phyloP scores from a whole-genome alignment of 2,888 invertebrate species.

The Allacma fusca region DNA sequence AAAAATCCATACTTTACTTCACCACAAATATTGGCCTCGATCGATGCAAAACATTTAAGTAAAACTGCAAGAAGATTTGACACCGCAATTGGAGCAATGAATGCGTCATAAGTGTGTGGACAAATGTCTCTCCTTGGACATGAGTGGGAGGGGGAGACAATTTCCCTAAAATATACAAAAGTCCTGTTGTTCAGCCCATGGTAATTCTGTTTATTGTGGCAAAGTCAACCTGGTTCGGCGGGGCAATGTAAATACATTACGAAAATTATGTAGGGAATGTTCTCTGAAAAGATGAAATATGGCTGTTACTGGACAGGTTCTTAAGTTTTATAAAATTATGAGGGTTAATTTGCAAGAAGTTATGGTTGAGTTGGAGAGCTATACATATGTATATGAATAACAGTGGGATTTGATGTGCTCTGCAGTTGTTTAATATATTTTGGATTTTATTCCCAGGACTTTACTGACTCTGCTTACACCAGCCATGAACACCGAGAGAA shows the following conservation, averaged over 20 bases:
- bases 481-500: conserved; percentile 96
- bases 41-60: too few relatives aligned
- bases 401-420: background rate
- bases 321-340: conserved; percentile 2
- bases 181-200: too few relatives aligned
- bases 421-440: conserved; percentile 2
- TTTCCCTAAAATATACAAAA: too few relatives aligned
- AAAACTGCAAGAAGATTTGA: too few relatives aligned
- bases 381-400: background rate
- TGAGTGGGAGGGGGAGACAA: too few relatives aligned
- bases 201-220: background rate
- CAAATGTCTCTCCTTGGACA: too few relatives aligned
- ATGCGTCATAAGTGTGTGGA: too few relatives aligned
- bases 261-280: background rate
- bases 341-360: background rate
- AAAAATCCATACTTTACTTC: too few relatives aligned
- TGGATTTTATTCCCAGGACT: conserved; percentile 72
- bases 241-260: background rate
- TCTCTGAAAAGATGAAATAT: conserved; percentile 3
- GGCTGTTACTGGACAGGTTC: background rate
- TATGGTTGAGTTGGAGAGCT: too few relatives aligned
- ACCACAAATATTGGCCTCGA: too few relatives aligned
- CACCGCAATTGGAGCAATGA: too few relatives aligned
- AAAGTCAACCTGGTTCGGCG: background rate
- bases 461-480: conserved; percentile 99